These are phyloP conservation scores for Batillaria attramentaria DNA, from an alignment of 1,140 invertebrate genomes.

Conservation along the genomic window DNA sequence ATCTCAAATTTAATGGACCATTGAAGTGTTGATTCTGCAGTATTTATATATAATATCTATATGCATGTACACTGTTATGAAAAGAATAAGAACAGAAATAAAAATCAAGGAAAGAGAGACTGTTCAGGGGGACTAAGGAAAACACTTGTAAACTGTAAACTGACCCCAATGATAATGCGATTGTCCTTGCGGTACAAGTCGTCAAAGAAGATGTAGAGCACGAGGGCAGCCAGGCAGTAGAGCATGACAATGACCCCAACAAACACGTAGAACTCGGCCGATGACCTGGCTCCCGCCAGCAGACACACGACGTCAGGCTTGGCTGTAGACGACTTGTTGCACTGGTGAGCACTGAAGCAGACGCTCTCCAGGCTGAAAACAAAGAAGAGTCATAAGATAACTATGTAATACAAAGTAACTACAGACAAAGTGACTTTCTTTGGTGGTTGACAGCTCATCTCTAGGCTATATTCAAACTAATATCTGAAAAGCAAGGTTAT, in stretches of 20 bases:
- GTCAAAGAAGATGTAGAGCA: constrained; percentile 78
- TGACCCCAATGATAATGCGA: constrained; percentile 73
- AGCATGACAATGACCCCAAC: constrained; percentile 80
- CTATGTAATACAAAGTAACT: too few species aligned
- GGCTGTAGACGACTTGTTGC: constrained; percentile 9
- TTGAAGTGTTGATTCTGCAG: too few species aligned
- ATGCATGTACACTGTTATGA: too few species aligned
- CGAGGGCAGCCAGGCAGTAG: constrained; percentile 76
- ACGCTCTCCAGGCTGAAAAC: constrained; percentile 50
- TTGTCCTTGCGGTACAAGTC: constrained; percentile 76
- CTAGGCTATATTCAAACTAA: too few species aligned
- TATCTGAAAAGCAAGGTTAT: too few species aligned
- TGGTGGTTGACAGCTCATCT: too few species aligned
- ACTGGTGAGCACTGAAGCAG: constrained; percentile 36
- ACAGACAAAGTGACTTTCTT: too few species aligned
- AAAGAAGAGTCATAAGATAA: background rate
- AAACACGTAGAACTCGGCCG: constrained; percentile 81
- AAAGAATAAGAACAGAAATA: too few species aligned
- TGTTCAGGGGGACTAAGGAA: background rate
- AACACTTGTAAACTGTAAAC: constrained; percentile 45
- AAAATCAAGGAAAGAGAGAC: too few species aligned
- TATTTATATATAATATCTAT: too few species aligned
- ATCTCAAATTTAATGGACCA: too few species aligned
- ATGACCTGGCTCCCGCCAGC: constrained; percentile 66
- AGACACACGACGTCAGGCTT: constrained; percentile 20